Conservation (phyloP, 2,797 vertebrate genomes). For the Anableps anableps region DNA sequence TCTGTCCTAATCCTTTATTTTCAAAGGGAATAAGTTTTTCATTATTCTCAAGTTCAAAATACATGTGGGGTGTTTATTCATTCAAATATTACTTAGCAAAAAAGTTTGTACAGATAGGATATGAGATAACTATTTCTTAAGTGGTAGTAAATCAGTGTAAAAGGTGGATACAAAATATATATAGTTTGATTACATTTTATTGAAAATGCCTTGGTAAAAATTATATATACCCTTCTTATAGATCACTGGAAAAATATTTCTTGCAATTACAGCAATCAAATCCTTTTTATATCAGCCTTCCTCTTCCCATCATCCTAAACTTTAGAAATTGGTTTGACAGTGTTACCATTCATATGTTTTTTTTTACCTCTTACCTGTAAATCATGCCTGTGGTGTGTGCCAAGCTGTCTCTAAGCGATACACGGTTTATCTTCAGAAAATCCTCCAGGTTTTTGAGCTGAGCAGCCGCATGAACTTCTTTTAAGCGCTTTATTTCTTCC, state of each 20-base stretch:
- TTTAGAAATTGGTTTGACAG: neutral
- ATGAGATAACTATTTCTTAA: too few species aligned
- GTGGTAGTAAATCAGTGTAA: too few species aligned
- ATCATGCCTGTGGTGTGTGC: constrained; percentile 89
- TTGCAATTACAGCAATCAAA: too few species aligned
- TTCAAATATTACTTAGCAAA: too few species aligned
- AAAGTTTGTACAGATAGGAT: too few species aligned
- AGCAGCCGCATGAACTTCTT: constrained; percentile 88
- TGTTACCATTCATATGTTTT: neutral
- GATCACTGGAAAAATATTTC: too few species aligned
- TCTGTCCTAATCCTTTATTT: neutral
- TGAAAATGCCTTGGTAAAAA: too few species aligned
- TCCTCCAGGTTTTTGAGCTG: constrained; percentile 92
- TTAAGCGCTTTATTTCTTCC: constrained; percentile 86
- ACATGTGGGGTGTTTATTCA: neutral
- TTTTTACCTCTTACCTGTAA: constrained; percentile 86
- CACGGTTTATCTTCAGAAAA: constrained; percentile 91
- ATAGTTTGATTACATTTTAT: too few species aligned
- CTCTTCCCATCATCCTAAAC: neutral
- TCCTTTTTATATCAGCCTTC: neutral
- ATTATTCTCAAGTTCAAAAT: neutral
- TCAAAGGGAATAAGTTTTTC: too few species aligned
- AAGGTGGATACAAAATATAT: too few species aligned
- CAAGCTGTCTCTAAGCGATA: constrained; percentile 86
- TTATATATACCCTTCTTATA: too few species aligned